These are phyloP conservation scores for Seriola dumerili DNA, from an alignment of 2,113 vertebrate genomes.

Conservation along the genomic window DNA sequence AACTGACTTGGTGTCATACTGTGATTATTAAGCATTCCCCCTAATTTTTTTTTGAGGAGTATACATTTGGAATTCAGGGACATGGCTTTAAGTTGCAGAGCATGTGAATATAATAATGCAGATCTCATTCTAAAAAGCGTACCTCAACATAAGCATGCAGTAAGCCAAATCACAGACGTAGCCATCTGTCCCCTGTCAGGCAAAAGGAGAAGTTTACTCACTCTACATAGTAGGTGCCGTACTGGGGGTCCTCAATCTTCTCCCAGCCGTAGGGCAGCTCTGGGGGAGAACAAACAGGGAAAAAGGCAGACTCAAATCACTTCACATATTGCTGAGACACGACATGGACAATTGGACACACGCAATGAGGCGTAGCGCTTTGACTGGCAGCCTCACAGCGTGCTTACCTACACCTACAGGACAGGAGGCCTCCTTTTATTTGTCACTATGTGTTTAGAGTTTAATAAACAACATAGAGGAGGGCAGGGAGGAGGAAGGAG, in stretches of 20 bases:
- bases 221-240: constrained; percentile 97
- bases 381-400: constrained; percentile 47
- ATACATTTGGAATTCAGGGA: no score
- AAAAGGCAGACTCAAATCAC: constrained; percentile 47
- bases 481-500: neutral
- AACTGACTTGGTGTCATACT: no score
- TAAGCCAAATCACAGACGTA: constrained; percentile 1
- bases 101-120: neutral
- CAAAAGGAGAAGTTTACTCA: constrained; percentile 84
- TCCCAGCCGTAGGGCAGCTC: constrained; percentile 99
- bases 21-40: no score
- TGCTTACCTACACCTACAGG: constrained; percentile 33
- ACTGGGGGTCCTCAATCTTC: constrained; percentile 98
- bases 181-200: constrained; percentile 7
- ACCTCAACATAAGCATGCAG: neutral
- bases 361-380: constrained; percentile 31
- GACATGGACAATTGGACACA: constrained; percentile 55
- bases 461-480: constrained; percentile 35
- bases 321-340: constrained; percentile 26
- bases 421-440: constrained; percentile 40
- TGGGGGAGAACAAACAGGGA: constrained; percentile 66
- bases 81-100: neutral
- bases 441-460: constrained; percentile 39
- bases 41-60: no score
- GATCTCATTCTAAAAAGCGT: neutral